phyloP scores from a whole-genome alignment of 2,797 vertebrate genomes.

The Pseudochromis fuscus region DNA sequence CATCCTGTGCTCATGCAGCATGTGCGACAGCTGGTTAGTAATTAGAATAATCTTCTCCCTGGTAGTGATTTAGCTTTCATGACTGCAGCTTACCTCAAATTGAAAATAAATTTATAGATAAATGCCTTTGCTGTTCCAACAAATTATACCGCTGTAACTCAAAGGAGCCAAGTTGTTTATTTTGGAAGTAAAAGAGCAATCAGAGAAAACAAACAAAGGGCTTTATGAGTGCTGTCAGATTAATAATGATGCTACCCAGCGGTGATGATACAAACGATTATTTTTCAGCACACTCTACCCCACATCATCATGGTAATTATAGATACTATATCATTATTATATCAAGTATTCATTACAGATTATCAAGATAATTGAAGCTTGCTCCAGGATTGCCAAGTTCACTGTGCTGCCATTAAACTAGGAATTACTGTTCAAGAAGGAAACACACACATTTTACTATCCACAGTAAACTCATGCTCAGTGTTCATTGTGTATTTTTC shows the following conservation, averaged over 20 bases:
- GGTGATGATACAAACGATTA: constrained; percentile 80
- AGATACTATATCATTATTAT: constrained; percentile 84
- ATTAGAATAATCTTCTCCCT: constrained; percentile 88
- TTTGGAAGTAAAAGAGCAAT: constrained; percentile 84
- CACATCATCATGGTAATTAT: constrained; percentile 85
- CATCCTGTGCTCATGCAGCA: constrained; percentile 79
- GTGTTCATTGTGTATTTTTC: constrained; percentile 48
- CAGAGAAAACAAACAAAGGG: constrained; percentile 82
- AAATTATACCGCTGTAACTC: constrained; percentile 85
- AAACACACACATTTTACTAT: constrained; percentile 45
- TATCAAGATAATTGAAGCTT: constrained; percentile 82
- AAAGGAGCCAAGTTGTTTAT: constrained; percentile 86
- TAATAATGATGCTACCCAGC: constrained; percentile 81
- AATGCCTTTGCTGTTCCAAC: constrained; percentile 82
- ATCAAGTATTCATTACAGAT: constrained; percentile 85
- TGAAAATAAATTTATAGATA: constrained; percentile 89
- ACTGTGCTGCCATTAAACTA: constrained; percentile 66
- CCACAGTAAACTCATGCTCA: constrained; percentile 48
- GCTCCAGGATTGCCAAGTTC: constrained; percentile 71
- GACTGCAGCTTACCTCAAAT: constrained; percentile 86
- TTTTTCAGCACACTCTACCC: constrained; percentile 75
- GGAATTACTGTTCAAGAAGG: constrained; percentile 53
- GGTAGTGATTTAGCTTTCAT: constrained; percentile 86
- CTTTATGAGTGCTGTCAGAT: constrained; percentile 82
- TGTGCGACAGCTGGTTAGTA: constrained; percentile 83